Base-by-base conservation (phyloP, 2,113 vertebrate genomes). In the Cnemophilus loriae region DNA sequence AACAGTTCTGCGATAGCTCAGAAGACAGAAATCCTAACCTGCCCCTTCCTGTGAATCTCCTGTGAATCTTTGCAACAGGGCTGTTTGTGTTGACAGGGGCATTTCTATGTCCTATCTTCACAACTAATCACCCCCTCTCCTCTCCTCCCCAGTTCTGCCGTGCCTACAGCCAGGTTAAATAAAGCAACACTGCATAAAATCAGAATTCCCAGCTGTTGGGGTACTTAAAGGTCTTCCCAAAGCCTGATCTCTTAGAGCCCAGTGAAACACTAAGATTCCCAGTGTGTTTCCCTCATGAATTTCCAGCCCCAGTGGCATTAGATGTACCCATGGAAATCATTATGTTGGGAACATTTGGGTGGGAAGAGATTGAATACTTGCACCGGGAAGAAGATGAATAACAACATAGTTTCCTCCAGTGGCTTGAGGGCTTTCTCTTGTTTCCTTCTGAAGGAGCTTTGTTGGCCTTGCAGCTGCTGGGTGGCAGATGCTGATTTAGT, bases 391-490 rank as follows among this genome's bases (percentile, higher is more conserved):
- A 95, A 76, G 67, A 73, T 77, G 28, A 89, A 69, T 69, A 87
- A 64, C 30, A 71, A 24, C 57, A 65, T 26, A 32, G 41, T 85
- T 88, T 97, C 75, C 78, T 96, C 52, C 71, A 65, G 53, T 9
- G 20, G 27, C 67, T 82, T 64, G 47, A 89, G 61, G 71, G 46
- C 79, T 89, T 92, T 37, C 76, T 84, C 74, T 33, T 75, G 73
- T 81, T 95, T 59, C 78, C 89, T 64, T 97, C 73, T 82, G 89
- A 93, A 47, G 60, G 44, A 84, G 73, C 92, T 95, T 95, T 97
- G 93, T 91, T 94, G 93, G 28, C 69, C 56, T 47, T 92, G 94
- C 94, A 95, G 91, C 94, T 97, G 94, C 89, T 92, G 91, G 76
- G 24, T 75, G 76, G 80, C 91, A 90, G 92, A 95, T 95, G 94